A percentile compares a stretch with the other conserved stretches of the same genome.
Evolutionary conservation across 2,113 vertebrate genomes (phyloP).

Genomic region (Casuarius casuarius): DNA sequence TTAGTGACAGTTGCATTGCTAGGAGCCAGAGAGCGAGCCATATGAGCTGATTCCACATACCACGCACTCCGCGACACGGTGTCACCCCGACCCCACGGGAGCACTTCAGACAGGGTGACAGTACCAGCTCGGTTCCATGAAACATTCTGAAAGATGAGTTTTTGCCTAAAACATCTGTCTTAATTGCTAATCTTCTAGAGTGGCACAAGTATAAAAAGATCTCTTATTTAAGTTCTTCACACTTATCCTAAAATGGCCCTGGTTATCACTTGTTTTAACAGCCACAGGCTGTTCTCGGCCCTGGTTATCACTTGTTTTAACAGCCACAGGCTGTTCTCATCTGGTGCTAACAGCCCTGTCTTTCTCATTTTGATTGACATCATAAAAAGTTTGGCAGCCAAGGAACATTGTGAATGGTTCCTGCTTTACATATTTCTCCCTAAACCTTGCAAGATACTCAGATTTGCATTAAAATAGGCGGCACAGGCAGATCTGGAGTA

Average conservation of each 20-base stretch:
- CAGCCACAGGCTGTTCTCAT: background rate
- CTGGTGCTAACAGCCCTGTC: background rate
- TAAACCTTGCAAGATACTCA: background rate
- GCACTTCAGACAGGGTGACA: background rate
- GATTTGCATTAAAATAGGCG: background rate
- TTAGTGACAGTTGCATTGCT: background rate
- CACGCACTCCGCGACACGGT: background rate
- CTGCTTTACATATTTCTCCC: background rate
- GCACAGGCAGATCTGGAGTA: background rate
- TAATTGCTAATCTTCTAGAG: background rate
- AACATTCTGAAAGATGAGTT: background rate
- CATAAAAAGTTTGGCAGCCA: background rate
- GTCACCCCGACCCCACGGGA: background rate
- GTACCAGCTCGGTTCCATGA: background rate
- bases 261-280: background rate
- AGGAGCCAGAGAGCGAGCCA: background rate
- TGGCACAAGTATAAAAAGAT: accelerated
- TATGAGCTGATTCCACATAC: background rate
- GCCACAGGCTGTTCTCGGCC: background rate
- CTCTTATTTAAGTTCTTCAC: background rate
- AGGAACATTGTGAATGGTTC: background rate
- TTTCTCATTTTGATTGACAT: background rate
- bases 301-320: background rate
- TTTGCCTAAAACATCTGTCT: accelerated
- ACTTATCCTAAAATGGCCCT: background rate